Evolutionary conservation across 2,797 vertebrate genomes (phyloP), one percentile per base, ranked within the genome.

Genomic region (Ficedula albicollis): DNA sequence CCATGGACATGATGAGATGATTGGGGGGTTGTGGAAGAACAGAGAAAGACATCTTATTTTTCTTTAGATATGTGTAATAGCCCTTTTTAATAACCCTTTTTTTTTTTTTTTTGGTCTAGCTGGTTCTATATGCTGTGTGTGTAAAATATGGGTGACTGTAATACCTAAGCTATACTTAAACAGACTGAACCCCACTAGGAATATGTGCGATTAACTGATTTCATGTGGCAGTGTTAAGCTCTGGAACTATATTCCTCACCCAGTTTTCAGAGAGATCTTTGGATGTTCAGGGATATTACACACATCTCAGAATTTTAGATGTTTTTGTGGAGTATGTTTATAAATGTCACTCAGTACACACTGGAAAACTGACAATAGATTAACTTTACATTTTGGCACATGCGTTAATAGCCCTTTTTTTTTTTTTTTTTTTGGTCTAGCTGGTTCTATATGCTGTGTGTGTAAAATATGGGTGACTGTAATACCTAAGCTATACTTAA

Each of bases 381-480:
- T 78, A 90, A 85, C 63, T 72, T 91, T 72, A 77, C 63, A 84
- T 84, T 94, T 86, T 96, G 84, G 94, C 91, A 93, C 83, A 76
- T 89, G 36, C 90, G 84, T 94, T 95, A 91, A 26, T n/a, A n/a
- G n/a, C n/a, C n/a, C n/a, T n/a, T n/a, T n/a, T n/a, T n/a, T n/a
- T n/a, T n/a, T n/a, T n/a, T n/a, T n/a, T n/a, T n/a, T n/a, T n/a
- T n/a, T n/a, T n/a, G 39, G 39, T 39, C 39, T 39, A 39, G 39
- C 39, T 44, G 43, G 20, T 97, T 88, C 93, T 93, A 76, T 92
- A 93, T 94, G 94, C 89, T 95, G 36, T 98, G 52, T 97, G 88
- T 97, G 95, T 98, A 92, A 97, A 95, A 72, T 97, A 56, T 95
- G 92, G 95, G 94, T 98, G 93, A 79, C 95, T 95, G 97, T 96